These are phyloP conservation scores for Channa striata DNA, from an alignment of 2,797 vertebrate species.

Conservation along the genomic window DNA sequence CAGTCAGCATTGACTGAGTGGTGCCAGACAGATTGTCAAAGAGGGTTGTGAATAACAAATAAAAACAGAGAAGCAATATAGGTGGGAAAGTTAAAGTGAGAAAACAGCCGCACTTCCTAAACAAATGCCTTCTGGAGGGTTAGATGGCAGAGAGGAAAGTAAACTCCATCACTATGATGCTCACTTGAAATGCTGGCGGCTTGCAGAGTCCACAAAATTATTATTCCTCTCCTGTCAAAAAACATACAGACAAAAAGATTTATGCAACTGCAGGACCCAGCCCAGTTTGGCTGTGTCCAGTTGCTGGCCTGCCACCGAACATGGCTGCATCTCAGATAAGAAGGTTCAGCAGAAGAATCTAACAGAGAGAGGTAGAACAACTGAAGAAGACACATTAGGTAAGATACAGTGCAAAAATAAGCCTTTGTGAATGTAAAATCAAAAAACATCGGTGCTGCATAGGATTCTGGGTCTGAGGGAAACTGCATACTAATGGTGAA, in stretches of 20 bases:
- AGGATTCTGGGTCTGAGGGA: not conserved
- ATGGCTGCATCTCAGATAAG: slow-evolving; percentile 10
- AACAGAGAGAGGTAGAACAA: slow-evolving; percentile 13
- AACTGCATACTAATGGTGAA: slow-evolving; percentile 13
- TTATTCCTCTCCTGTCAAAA: slow-evolving; percentile 28
- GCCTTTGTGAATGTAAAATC: not conserved
- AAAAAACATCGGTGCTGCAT: not conserved
- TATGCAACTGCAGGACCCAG: slow-evolving; percentile 31
- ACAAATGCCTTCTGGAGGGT: slow-evolving; percentile 74
- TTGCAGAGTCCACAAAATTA: slow-evolving; percentile 19
- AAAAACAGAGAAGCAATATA: too few relatives aligned
- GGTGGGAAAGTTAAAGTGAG: slow-evolving; percentile 54
- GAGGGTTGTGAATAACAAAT: slow-evolving; percentile 47
- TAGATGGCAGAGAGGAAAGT: slow-evolving; percentile 57
- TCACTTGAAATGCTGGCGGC: slow-evolving; percentile 47
- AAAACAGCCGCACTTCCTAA: slow-evolving; percentile 61
- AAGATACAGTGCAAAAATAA: slow-evolving; percentile 3
- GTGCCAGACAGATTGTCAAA: slow-evolving; percentile 16
- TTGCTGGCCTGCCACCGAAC: too few relatives aligned
- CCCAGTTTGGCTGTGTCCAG: slow-evolving; percentile 13
- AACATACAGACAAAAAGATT: slow-evolving; percentile 8
- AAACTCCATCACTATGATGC: slow-evolving; percentile 32
- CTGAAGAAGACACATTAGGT: not conserved
- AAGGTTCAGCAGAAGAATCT: slow-evolving; percentile 4
- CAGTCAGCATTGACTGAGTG: slow-evolving; percentile 20